These are phyloP conservation scores for Furcula furcula DNA, from an alignment of 2,888 invertebrate genomes.

Conservation along the genomic window DNA sequence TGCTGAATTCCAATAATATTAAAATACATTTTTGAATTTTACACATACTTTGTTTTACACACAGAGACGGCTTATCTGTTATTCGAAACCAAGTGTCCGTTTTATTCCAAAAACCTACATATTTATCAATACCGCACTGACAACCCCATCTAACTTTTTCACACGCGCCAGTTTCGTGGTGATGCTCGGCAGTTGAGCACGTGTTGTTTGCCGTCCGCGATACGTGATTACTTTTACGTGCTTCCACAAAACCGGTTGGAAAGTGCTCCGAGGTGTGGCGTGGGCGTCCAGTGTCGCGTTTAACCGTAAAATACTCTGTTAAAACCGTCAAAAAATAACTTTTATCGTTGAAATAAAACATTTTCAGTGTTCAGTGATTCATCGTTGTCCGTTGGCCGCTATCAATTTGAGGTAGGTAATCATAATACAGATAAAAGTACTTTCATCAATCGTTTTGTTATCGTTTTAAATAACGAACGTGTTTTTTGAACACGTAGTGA, in stretches of 20 bases:
- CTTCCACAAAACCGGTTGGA: slow-evolving; percentile 69
- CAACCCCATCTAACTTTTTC: slow-evolving; percentile 52
- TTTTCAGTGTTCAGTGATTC: slow-evolving; percentile 44
- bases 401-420: slow-evolving; percentile 37
- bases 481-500: slow-evolving; percentile 1
- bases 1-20: no score
- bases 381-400: slow-evolving; percentile 18
- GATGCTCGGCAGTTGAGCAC: slow-evolving; percentile 37
- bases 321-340: slow-evolving; percentile 41
- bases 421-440: slow-evolving; percentile 32
- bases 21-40: no score
- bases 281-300: slow-evolving; percentile 63
- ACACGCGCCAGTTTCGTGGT: slow-evolving; percentile 45
- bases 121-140: slow-evolving; percentile 27
- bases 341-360: slow-evolving; percentile 40
- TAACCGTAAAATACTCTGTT: slow-evolving; percentile 52
- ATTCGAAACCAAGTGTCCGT: no score
- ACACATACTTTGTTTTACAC: no score
- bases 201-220: slow-evolving; percentile 34
- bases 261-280: slow-evolving; percentile 75
- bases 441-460: slow-evolving; percentile 28
- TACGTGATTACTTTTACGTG: slow-evolving; percentile 67
- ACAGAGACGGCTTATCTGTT: no score
- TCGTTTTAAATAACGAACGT: slow-evolving; percentile 24
- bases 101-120: slow-evolving; percentile 14